Conservation (phyloP, 2,797 vertebrate species). For the Danio aesculapii region DNA sequence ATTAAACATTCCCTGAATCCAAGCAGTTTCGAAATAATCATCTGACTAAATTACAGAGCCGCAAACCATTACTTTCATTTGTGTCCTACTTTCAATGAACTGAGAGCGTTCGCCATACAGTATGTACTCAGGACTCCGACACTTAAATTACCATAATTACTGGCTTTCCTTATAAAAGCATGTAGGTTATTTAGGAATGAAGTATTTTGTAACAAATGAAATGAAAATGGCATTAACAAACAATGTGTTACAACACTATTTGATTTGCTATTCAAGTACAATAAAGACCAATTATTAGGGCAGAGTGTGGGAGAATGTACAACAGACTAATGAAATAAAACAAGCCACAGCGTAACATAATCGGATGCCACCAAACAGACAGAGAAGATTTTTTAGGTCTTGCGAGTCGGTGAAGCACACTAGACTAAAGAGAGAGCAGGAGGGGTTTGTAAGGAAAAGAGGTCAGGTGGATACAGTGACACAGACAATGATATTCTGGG, state of each 20-base stretch:
- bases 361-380: not conserved
- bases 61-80: not conserved
- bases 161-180: not conserved
- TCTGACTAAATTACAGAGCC: not conserved
- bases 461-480: constrained; percentile 55
- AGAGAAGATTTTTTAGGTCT: constrained; percentile 34
- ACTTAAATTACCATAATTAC: not conserved
- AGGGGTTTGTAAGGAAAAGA: constrained; percentile 50
- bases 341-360: not conserved
- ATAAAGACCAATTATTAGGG: not conserved
- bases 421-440: constrained; percentile 33
- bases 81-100: not conserved
- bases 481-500: constrained; percentile 40
- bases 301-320: constrained; percentile 3
- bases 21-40: not conserved
- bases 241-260: not conserved
- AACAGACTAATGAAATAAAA: constrained; percentile 35
- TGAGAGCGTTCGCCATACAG: not conserved
- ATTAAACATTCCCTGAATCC: not conserved
- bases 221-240: not conserved
- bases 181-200: not conserved
- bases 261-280: not conserved
- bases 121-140: not conserved
- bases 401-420: constrained; percentile 14
- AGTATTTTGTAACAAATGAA: not conserved